phyloP scores from a whole-genome alignment of 2,797 vertebrate species.

The Poecilia wingei region DNA sequence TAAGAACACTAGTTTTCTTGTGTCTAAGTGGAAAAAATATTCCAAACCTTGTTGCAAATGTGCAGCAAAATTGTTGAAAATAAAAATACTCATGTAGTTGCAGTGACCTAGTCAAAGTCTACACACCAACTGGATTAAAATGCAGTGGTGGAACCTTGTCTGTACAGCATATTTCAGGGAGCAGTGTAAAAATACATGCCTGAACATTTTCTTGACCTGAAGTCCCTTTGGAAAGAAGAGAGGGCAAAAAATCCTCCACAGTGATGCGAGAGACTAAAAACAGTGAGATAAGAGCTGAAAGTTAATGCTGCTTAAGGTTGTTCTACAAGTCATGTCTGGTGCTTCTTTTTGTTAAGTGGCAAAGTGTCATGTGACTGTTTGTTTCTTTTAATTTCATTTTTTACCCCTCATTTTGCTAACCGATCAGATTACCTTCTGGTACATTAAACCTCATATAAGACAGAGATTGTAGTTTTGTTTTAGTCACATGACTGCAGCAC shows the following conservation, averaged over 20 bases:
- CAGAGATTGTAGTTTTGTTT: neutral
- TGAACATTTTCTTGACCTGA: neutral
- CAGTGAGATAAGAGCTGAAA: neutral
- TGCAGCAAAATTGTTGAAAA: neutral
- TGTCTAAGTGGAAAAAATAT: neutral
- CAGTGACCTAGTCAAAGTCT: neutral
- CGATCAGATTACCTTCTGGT: neutral
- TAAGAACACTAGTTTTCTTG: neutral
- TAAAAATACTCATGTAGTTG: neutral
- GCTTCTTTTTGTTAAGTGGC: slow-evolving; percentile 1
- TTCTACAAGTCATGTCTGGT: neutral
- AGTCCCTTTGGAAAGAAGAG: neutral
- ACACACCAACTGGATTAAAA: neutral
- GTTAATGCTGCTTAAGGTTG: neutral
- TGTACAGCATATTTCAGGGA: neutral
- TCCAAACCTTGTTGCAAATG: neutral
- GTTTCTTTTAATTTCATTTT: neutral
- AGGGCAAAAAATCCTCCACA: neutral
- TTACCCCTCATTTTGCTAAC: neutral
- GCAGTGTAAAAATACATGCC: neutral
- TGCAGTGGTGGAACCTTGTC: neutral
- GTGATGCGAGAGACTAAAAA: neutral
- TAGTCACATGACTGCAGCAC: slow-evolving; percentile 5
- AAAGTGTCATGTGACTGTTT: neutral
- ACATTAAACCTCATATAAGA: neutral